Evolutionary conservation across 2,888 invertebrate genomes (phyloP).

Genomic region (Melolontha melolontha): DNA sequence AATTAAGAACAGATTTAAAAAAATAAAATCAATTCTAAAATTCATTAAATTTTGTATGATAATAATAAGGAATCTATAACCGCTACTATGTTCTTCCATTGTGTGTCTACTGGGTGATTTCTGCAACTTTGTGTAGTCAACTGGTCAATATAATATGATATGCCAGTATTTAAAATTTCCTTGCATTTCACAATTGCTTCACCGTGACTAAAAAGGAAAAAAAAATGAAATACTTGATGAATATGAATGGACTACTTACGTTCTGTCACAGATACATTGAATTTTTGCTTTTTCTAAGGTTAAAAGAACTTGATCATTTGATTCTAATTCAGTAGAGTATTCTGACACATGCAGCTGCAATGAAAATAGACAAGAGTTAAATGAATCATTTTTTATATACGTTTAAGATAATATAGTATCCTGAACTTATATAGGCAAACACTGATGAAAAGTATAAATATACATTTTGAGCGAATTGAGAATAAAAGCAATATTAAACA

Average conservation of each 20-base stretch:
- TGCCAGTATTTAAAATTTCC: conserved; percentile 53
- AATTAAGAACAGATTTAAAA: neutral
- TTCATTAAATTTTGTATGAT: neutral
- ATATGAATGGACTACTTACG: conserved; percentile 58
- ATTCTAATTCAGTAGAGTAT: conserved; percentile 45
- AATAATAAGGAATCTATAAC: conserved; percentile 4
- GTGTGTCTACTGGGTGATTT: conserved; percentile 50
- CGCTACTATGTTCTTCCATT: conserved; percentile 55
- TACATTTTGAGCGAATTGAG: too few relatives aligned
- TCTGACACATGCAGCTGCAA: conserved; percentile 50
- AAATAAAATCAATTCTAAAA: neutral
- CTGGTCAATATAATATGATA: conserved; percentile 59
- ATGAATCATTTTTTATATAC: conserved; percentile 10
- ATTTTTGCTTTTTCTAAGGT: conserved; percentile 61
- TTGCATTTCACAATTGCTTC: conserved; percentile 58
- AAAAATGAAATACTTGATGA: conserved; percentile 38
- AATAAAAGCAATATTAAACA: too few relatives aligned
- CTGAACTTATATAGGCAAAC: neutral
- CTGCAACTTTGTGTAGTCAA: conserved; percentile 57
- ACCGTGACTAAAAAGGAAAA: conserved; percentile 68
- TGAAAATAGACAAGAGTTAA: conserved; percentile 43
- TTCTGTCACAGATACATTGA: conserved; percentile 61
- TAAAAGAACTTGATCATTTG: conserved; percentile 56
- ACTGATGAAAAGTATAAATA: too few relatives aligned
- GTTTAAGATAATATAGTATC: neutral